Conservation (phyloP, 2,113 vertebrate species). For the Amphiprion percula region DNA sequence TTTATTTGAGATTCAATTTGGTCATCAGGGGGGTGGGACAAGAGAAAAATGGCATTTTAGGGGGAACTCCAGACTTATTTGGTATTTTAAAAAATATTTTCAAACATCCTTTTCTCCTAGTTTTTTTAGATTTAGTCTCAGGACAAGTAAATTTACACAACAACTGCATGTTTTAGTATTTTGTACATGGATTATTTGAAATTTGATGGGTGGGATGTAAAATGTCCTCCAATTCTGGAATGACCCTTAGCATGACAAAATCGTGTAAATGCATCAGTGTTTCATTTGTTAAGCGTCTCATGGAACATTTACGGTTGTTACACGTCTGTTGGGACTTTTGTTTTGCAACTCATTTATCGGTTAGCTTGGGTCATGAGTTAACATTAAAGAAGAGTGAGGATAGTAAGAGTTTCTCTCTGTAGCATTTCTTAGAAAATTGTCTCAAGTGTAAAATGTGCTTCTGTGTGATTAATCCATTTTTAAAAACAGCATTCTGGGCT, state of each 20-base stretch:
- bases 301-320: not conserved
- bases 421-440: not conserved
- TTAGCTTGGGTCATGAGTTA: not conserved
- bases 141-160: too few relatives aligned
- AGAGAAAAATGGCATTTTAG: too few relatives aligned
- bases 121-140: too few relatives aligned
- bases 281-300: not conserved
- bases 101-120: too few relatives aligned
- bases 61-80: too few relatives aligned
- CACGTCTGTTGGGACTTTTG: slow-evolving; percentile 1
- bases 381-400: not conserved
- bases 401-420: not conserved
- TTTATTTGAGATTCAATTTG: too few relatives aligned
- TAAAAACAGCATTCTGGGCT: slow-evolving; percentile 10
- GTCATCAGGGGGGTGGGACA: too few relatives aligned
- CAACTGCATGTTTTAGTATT: too few relatives aligned
- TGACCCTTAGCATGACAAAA: not conserved
- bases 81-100: too few relatives aligned
- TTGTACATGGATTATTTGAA: too few relatives aligned
- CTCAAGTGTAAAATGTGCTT: not conserved
- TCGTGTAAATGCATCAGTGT: not conserved
- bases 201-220: too few relatives aligned
- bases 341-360: not conserved
- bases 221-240: too few relatives aligned
- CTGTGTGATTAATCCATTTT: not conserved